Base-by-base conservation (phyloP, 2,113 vertebrate species). In the Chamaetylas fuelleborni region DNA sequence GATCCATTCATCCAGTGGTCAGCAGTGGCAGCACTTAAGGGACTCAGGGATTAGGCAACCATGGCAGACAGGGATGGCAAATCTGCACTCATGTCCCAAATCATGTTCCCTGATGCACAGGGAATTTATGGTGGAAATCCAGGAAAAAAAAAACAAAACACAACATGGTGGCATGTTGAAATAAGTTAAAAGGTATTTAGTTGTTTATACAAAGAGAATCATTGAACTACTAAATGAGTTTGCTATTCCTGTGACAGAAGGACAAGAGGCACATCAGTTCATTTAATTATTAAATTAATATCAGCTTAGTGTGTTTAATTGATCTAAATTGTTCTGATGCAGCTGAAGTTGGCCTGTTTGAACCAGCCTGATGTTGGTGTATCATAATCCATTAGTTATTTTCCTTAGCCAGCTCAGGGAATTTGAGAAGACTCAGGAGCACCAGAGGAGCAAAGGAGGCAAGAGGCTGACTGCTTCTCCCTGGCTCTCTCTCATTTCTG, bases 231-330 rank as follows among this genome's bases (percentile, higher is more conserved):
- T 56, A 60, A 78, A 79, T 69, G 57, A 81, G 48, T 62, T 74
- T 64, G 57, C 62, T 78, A 36, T 95, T 95, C 72, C 86, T 84
- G 43, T 43, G 66, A 86, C 33, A 12, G 42, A 47, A 80, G 28
- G 66, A 84, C 31, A 83, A 93, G 76, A 62, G 65, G 66, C 73
- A 86, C 22, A 33, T 71, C 74, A 93, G 54, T 57, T 95, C 67
- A 61, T 80, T 94, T 81, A 34, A 81, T 93, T 92, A 74, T 58
- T 95, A 91, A 93, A 95, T 86, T 72, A 97, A 86, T 73, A 82
- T 23, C 38, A 67, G 77, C 86, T 89, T 61, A 82, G 38, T 42
- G 40, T 36, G 69, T 65, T 95, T 93, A 67, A 88, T 81, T 95
- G 81, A 64, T 89, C 57, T 54, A 60, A 95, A 88, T 64, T 67